Evolutionary conservation across 2,113 vertebrate genomes (phyloP).

Genomic region (Cyprinodon tularosa): DNA sequence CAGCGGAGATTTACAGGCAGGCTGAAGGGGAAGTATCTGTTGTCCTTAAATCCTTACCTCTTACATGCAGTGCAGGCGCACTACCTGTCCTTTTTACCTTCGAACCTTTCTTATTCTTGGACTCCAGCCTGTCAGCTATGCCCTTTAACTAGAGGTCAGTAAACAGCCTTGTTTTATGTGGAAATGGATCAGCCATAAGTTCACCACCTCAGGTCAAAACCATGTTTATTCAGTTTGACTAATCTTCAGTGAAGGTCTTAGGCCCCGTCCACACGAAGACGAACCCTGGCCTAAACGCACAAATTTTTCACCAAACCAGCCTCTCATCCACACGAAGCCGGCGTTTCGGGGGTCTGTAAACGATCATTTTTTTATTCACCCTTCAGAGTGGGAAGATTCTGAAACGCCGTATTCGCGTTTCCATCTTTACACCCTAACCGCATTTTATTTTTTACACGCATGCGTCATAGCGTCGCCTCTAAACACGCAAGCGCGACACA

Average conservation of each 20-base stretch:
- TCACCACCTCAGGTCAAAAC: slow-evolving; percentile 64
- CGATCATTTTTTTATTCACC: no score
- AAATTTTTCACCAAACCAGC: no score
- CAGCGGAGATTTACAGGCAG: slow-evolving; percentile 52
- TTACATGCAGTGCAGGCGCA: slow-evolving; percentile 15
- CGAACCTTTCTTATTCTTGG: slow-evolving; percentile 15
- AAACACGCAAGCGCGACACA: no score
- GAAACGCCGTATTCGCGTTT: no score
- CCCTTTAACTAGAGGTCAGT: slow-evolving; percentile 58
- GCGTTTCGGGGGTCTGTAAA: no score
- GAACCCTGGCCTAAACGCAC: no score
- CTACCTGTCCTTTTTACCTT: slow-evolving; percentile 16
- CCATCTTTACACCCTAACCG: no score
- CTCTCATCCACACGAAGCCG: no score
- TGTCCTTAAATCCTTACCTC: slow-evolving; percentile 24
- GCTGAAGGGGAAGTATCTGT: slow-evolving; percentile 34
- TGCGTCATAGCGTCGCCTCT: no score
- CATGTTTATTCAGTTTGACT: slow-evolving; percentile 24
- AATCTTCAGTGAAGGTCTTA: slow-evolving; percentile 32
- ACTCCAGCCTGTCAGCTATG: slow-evolving; percentile 21
- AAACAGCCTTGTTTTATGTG: slow-evolving; percentile 41
- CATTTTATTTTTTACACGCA: no score
- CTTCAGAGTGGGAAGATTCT: no score
- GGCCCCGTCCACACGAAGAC: no score
- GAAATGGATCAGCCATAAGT: slow-evolving; percentile 62